Percentiles rank a stretch among this genome's conserved stretches.
These are phyloP conservation scores for Ondatra zibethicus DNA, from an alignment of 2,113 vertebrate genomes.

Conservation along the genomic window DNA sequence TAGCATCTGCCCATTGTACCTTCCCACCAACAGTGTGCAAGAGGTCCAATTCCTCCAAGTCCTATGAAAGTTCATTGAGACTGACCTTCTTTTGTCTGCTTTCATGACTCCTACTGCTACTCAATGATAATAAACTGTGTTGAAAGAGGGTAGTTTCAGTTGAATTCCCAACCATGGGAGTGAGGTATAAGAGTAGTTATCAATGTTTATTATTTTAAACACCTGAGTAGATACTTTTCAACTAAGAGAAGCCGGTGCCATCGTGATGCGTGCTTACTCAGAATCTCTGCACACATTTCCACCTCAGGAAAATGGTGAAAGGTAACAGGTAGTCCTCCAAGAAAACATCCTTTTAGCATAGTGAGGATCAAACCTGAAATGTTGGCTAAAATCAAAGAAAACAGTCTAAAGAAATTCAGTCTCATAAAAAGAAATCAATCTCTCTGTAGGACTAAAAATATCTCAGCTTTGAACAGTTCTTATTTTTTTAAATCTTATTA, in stretches of 20 bases:
- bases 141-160: neutral
- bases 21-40: neutral
- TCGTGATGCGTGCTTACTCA: neutral
- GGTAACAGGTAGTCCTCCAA: neutral
- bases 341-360: constrained; percentile 22
- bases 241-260: neutral
- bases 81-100: neutral
- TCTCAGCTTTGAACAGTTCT: constrained; percentile 74
- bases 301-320: neutral
- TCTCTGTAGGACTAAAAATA: constrained; percentile 75
- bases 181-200: neutral
- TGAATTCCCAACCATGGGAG: neutral
- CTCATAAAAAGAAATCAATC: constrained; percentile 75
- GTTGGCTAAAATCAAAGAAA: constrained; percentile 64
- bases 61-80: neutral
- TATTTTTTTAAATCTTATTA: constrained; percentile 70
- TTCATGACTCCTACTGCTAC: neutral
- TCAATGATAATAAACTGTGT: neutral
- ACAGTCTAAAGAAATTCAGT: constrained; percentile 56
- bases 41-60: neutral
- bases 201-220: neutral
- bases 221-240: neutral
- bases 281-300: neutral
- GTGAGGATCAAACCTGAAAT: constrained; percentile 51
- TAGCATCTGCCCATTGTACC: neutral